Evolutionary conservation across 2,888 invertebrate species (phyloP).

Genomic region (Diploptera punctata): DNA sequence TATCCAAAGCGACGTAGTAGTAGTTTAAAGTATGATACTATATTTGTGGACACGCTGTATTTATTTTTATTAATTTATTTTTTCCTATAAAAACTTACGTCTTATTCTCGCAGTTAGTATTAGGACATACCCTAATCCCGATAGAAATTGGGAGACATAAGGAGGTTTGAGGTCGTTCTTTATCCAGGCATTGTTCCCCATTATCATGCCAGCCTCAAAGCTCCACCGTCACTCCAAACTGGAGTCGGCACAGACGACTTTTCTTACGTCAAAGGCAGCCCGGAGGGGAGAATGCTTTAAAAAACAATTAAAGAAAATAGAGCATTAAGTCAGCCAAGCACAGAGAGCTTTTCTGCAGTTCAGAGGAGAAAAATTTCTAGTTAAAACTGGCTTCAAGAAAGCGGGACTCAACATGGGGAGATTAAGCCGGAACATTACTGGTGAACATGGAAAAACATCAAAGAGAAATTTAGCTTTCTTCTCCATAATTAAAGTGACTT

Average conservation of each 20-base stretch:
- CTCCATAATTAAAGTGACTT: background rate
- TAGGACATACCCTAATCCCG: background rate
- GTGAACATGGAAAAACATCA: background rate
- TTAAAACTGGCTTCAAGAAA: background rate
- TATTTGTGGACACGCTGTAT: no score
- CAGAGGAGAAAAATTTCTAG: background rate
- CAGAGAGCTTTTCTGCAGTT: background rate
- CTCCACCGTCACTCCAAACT: background rate
- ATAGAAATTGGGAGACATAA: background rate
- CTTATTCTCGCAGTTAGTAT: no score
- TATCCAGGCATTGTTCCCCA: background rate
- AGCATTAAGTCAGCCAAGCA: background rate
- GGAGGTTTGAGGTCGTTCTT: background rate
- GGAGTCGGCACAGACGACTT: background rate
- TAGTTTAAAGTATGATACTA: no score
- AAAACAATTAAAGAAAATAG: conserved; percentile 10
- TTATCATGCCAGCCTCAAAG: background rate
- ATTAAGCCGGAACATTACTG: background rate
- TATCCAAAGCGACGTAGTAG: no score
- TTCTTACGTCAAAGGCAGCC: background rate
- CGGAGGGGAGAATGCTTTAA: background rate
- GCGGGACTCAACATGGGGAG: background rate
- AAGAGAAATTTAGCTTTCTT: background rate
- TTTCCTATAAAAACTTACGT: no score
- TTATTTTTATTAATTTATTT: no score